Base-by-base conservation (phyloP, 1,140 invertebrate genomes). In the Tetragnatha versicolor region DNA sequence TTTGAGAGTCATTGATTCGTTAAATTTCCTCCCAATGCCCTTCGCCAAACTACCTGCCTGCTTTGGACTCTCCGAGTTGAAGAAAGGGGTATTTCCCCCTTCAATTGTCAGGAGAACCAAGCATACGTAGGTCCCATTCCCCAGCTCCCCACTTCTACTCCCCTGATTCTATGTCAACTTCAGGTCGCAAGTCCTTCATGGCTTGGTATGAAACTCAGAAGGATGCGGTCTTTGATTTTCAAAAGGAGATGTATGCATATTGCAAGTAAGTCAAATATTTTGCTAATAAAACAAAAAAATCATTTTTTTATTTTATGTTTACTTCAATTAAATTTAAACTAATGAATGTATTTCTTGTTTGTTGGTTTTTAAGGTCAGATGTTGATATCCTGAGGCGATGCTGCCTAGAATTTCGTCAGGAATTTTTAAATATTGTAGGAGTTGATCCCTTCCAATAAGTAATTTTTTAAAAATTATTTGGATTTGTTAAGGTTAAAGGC, bases 21-120 rank as follows among this genome's bases (percentile, higher is more conserved):
- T n/a, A 17, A 75, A 79, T 61, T 81, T 81, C 61, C 45, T 80
- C 1, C 80, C 76, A n/a, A 78, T 80, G 80, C 39, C 55, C 7
- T 25, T 73, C 10, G n/a, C 80, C 5, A 27, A 49, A 25, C 33
- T 81, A 4, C 68, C 68, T 14, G 65, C 20, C 20, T 45, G 42
- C 22, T 81, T 81, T 76, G 37, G 35, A 17, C 14, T 77, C 2
- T 27, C 25, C 9, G 70, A 75, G 49, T 20, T 55, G n/a, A 58
- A 39, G 22, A 65, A 77, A 58, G 53, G 69, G 7, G 66, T 55
- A 37, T 81, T 81, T 39, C 58, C 70, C 27, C 70, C 53, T 53
- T 81, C 45, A 81, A 81, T 14, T 10, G 2, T 6, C 27, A 3
- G 31, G 68, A 53, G n/a, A 80, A 81, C 25, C 49, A 70, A 66